A percentile compares a stretch with the other conserved stretches of the same genome.
These are phyloP conservation scores for Neria commutata DNA, from an alignment of 2,888 invertebrate species.

Conservation along the genomic window DNA sequence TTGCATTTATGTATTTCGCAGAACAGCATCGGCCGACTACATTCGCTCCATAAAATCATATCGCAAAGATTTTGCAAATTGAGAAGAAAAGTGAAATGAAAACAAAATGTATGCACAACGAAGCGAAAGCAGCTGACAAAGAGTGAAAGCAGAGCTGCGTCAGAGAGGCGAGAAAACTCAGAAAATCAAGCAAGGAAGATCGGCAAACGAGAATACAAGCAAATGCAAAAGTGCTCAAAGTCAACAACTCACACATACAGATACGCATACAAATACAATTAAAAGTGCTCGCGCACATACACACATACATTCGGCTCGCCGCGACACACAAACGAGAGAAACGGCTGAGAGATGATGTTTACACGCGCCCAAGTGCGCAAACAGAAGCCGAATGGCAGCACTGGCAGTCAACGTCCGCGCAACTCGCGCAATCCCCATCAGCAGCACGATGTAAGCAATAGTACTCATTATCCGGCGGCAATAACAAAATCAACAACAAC, in stretches of 20 bases:
- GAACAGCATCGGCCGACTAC: no score
- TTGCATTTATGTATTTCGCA: no score
- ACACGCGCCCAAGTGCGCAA: conserved; percentile 71
- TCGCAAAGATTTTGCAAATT: no score
- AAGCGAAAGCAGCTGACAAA: conserved; percentile 21
- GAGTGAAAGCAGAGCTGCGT: not conserved
- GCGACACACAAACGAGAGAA: not conserved
- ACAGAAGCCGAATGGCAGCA: conserved; percentile 58
- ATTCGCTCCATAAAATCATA: no score
- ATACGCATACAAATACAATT: not conserved
- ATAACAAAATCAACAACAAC: conserved; percentile 13
- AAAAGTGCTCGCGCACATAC: not conserved
- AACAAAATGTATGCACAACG: conserved; percentile 14
- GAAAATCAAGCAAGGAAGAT: conserved; percentile 4
- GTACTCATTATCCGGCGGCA: conserved; percentile 33
- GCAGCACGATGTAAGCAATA: no score
- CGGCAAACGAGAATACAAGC: not conserved
- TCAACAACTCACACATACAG: conserved; percentile 15
- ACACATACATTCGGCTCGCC: not conserved
- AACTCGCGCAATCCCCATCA: conserved; percentile 39
- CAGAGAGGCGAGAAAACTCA: not conserved
- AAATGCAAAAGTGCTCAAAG: conserved; percentile 1
- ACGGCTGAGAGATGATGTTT: conserved; percentile 68
- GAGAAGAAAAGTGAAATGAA: conserved; percentile 13
- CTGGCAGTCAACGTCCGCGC: conserved; percentile 49